A percentile compares a stretch with the other conserved stretches of the same genome.
Conservation (phyloP, 2,888 invertebrate species). For the Enoplolaimus lenunculus region DNA sequence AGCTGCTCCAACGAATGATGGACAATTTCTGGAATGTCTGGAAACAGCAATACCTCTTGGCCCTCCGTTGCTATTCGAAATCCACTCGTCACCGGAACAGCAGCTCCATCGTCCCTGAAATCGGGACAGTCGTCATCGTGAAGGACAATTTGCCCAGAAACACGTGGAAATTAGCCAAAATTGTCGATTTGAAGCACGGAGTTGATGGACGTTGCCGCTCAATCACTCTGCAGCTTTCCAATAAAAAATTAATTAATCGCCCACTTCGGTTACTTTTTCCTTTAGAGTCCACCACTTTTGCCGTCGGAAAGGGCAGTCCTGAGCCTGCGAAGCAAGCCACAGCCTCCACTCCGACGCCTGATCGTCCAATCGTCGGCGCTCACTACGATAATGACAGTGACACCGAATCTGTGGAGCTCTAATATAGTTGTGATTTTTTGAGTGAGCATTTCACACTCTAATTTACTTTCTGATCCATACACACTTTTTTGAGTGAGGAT, state of each 20-base stretch:
- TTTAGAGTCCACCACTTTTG: conserved; percentile 1
- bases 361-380: background rate
- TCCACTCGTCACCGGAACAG: background rate
- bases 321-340: background rate
- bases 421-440: background rate
- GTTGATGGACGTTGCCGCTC: conserved; percentile 14
- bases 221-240: conserved; percentile 1
- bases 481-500: background rate
- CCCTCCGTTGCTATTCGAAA: conserved; percentile 3
- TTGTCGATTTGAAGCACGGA: conserved; percentile 4
- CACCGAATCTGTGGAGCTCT: conserved; percentile 1
- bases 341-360: background rate
- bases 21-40: conserved; percentile 13
- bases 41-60: conserved; percentile 7
- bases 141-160: conserved; percentile 11
- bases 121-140: conserved; percentile 15
- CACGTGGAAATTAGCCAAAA: conserved; percentile 13
- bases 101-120: conserved; percentile 10
- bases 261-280: conserved; percentile 8
- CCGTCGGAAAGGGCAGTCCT: conserved; percentile 7
- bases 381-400: conserved; percentile 1
- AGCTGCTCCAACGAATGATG: background rate
- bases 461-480: background rate
- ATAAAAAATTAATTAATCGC: conserved; percentile 5
- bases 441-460: background rate